Conservation (phyloP, 2,113 vertebrate genomes). For the Vimba vimba region DNA sequence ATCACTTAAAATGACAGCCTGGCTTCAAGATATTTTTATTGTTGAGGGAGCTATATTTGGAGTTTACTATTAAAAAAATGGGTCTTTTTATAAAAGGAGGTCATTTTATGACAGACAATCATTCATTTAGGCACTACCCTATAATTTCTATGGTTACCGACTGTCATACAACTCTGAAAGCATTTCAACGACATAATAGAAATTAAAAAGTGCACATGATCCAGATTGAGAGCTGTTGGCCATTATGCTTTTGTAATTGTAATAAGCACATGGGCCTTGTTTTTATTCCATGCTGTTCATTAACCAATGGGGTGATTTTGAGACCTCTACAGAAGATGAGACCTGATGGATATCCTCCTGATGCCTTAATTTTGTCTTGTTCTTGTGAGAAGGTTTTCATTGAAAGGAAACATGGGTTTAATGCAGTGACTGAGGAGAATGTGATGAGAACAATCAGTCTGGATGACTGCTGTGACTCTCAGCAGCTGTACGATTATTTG, state of each 20-base stretch:
- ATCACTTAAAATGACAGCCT: slow-evolving; percentile 19
- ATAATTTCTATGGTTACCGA: not conserved
- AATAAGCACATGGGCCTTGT: not conserved
- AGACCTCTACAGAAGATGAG: slow-evolving; percentile 10
- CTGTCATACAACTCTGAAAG: not conserved
- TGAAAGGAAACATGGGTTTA: slow-evolving; percentile 13
- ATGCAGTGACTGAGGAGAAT: slow-evolving; percentile 29
- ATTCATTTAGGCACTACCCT: slow-evolving; percentile 9
- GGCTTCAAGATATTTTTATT: slow-evolving; percentile 8
- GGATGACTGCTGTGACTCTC: slow-evolving; percentile 31
- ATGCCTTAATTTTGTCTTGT: not conserved
- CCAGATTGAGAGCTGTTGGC: not conserved
- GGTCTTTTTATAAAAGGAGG: not conserved
- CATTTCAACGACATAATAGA: not conserved
- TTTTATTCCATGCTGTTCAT: not conserved
- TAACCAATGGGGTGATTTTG: not conserved
- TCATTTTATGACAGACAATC: not conserved
- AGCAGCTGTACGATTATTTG: slow-evolving; percentile 16
- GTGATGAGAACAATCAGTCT: slow-evolving; percentile 36
- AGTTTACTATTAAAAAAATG: not conserved
- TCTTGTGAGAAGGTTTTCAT: slow-evolving; percentile 19
- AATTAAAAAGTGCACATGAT: not conserved
- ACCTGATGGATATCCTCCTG: not conserved
- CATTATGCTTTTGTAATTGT: not conserved
- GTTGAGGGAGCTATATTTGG: slow-evolving; percentile 13